Percentiles rank a stretch among this genome's conserved stretches.
phyloP scores from a whole-genome alignment of 2,888 invertebrate species.

The Ernsta delagoae region DNA sequence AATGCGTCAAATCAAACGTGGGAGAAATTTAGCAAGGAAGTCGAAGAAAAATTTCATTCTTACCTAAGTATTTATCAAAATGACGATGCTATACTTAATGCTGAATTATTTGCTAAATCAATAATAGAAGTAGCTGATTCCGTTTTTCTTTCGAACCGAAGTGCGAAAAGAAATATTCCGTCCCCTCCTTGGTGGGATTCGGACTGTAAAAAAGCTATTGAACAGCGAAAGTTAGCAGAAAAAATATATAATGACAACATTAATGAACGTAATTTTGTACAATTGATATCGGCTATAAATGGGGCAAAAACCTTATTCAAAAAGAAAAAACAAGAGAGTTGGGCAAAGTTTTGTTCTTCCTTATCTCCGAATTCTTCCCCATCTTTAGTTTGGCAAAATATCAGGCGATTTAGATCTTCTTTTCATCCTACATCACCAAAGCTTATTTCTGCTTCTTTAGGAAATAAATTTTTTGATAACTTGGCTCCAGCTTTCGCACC shows the following conservation, averaged over 20 bases:
- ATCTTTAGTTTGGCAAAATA: background rate
- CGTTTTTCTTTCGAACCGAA: background rate
- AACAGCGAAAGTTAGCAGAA: background rate
- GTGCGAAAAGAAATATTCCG: background rate
- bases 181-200: conserved; percentile 5
- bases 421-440: background rate
- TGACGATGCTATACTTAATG: background rate
- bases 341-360: background rate
- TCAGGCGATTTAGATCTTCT: conserved; percentile 2
- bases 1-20: background rate
- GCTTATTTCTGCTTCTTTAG: background rate
- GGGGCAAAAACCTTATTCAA: background rate
- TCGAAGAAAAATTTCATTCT: background rate
- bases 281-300: conserved; percentile 1
- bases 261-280: background rate
- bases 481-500: background rate
- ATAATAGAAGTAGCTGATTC: conserved; percentile 1
- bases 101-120: conserved; percentile 1
- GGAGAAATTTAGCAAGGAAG: background rate
- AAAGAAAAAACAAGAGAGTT: background rate
- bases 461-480: background rate
- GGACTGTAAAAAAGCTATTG: background rate
- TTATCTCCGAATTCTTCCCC: background rate
- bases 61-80: background rate
- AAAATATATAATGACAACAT: background rate